Percentiles rank a stretch among this genome's conserved stretches.
Evolutionary conservation across 2,888 invertebrate genomes (phyloP).

Genomic region (Aphrophora alni): DNA sequence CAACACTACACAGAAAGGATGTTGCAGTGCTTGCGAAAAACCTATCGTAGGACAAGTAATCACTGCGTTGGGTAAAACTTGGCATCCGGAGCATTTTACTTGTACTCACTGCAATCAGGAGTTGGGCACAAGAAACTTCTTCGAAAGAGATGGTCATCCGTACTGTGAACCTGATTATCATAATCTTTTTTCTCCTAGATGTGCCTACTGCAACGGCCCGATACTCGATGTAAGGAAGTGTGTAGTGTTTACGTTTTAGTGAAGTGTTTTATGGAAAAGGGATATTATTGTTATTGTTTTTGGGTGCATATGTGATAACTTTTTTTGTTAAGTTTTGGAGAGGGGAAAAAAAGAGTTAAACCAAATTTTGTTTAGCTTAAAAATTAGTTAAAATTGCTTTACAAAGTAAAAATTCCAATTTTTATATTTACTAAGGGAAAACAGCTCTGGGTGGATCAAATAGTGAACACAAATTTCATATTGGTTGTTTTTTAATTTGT

Average conservation of each 20-base stretch:
- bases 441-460: too few species aligned
- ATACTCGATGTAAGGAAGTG: conserved; percentile 88
- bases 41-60: conserved; percentile 96
- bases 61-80: conserved; percentile 96
- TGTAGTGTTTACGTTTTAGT: neutral
- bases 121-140: conserved; percentile 97
- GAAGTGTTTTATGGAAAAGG: neutral
- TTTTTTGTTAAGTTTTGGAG: too few species aligned
- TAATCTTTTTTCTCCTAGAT: conserved; percentile 96
- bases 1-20: conserved; percentile 98
- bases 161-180: conserved; percentile 99
- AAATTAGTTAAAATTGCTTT: too few species aligned
- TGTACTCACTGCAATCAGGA: conserved; percentile 98
- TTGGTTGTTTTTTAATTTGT: too few species aligned
- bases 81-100: conserved; percentile 99
- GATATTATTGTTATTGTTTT: too few species aligned
- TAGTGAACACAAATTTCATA: too few species aligned
- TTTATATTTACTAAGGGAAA: too few species aligned
- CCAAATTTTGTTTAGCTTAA: too few species aligned
- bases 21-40: conserved; percentile 98
- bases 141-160: conserved; percentile 94
- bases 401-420: too few species aligned
- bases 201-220: conserved; percentile 98
- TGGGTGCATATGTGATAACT: too few species aligned
- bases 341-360: too few species aligned